A percentile compares a stretch with the other conserved stretches of the same genome.
Evolutionary conservation across 2,797 vertebrate species (phyloP).

Genomic region (Gephyroberyx darwinii): DNA sequence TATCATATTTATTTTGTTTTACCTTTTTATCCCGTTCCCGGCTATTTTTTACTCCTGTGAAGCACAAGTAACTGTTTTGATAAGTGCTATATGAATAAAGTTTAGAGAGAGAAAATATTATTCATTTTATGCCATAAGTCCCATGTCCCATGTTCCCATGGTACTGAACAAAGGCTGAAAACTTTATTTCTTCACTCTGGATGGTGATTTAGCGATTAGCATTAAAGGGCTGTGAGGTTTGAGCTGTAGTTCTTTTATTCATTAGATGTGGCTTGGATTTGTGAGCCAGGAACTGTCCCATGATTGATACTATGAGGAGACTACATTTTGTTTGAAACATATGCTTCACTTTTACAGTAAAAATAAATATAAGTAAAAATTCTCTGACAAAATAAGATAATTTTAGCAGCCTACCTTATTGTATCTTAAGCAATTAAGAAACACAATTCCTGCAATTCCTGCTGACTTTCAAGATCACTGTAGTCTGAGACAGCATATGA

Average conservation of each 20-base stretch:
- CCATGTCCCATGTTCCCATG: conserved; percentile 39
- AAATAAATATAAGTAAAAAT: too few relatives aligned
- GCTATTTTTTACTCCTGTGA: too few relatives aligned
- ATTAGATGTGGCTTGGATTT: neutral
- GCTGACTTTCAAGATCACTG: neutral
- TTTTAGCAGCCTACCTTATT: neutral
- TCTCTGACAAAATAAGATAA: neutral
- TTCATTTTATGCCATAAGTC: too few relatives aligned
- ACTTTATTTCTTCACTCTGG: neutral
- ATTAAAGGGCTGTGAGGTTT: neutral
- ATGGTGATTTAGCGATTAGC: neutral
- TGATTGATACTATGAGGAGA: too few relatives aligned
- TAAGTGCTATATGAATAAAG: too few relatives aligned
- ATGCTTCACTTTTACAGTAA: too few relatives aligned
- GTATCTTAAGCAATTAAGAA: neutral
- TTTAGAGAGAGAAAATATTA: too few relatives aligned
- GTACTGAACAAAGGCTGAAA: conserved; percentile 44
- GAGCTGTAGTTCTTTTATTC: neutral
- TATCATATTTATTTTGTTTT: too few relatives aligned
- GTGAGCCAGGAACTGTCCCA: neutral
- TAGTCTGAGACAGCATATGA: neutral
- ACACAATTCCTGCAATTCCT: neutral
- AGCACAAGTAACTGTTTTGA: too few relatives aligned
- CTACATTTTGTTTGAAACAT: too few relatives aligned
- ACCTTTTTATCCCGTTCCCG: too few relatives aligned